Evolutionary conservation across 1,140 invertebrate species (phyloP).

Genomic region (Laupala kohalensis): DNA sequence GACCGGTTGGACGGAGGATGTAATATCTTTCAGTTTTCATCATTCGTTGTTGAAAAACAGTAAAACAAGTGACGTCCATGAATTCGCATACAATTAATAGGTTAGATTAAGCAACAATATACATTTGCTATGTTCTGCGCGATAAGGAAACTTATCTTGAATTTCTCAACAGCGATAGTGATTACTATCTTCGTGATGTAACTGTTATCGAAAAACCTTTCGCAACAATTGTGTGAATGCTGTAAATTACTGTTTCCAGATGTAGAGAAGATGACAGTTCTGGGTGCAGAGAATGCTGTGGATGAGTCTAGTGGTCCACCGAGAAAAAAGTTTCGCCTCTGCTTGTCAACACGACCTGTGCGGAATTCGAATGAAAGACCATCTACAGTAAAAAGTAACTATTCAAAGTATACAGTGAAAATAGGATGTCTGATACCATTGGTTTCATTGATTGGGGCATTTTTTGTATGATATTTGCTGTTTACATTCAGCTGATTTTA

Average conservation of each 20-base stretch:
- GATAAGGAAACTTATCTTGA: too few relatives aligned
- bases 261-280: conserved; percentile 36
- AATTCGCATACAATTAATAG: conserved; percentile 30
- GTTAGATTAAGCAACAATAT: too few relatives aligned
- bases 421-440: too few relatives aligned
- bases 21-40: neutral
- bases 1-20: neutral
- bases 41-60: conserved; percentile 4
- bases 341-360: conserved; percentile 24
- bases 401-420: too few relatives aligned
- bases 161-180: too few relatives aligned
- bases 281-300: conserved; percentile 34
- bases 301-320: conserved; percentile 31
- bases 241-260: conserved; percentile 21
- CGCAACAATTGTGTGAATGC: conserved; percentile 6
- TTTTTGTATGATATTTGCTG: neutral
- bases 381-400: neutral
- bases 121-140: too few relatives aligned
- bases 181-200: too few relatives aligned
- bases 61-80: conserved; percentile 21
- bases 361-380: neutral
- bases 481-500: neutral
- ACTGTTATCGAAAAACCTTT: neutral
- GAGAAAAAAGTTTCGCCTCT: conserved; percentile 32
- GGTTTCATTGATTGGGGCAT: neutral